A percentile compares a stretch with the other conserved stretches of the same genome.
Evolutionary conservation across 2,113 vertebrate species (phyloP).

Genomic region (Pavo muticus): DNA sequence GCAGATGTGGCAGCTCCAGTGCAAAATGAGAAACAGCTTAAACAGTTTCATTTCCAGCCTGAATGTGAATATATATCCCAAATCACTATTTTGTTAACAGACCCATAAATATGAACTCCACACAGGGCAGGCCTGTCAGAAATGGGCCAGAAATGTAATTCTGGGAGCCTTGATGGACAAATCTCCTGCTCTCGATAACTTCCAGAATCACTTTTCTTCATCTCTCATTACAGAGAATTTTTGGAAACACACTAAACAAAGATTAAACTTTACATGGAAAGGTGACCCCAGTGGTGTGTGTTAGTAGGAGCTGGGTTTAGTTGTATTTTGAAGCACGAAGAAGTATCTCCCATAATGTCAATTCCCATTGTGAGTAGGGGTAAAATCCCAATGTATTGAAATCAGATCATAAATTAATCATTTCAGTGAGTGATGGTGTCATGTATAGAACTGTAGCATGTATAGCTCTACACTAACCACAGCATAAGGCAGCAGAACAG

Average conservation of each 20-base stretch:
- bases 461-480: background rate
- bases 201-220: background rate
- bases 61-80: slow-evolving; percentile 20
- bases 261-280: background rate
- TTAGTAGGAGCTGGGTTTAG: background rate
- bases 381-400: background rate
- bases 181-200: background rate
- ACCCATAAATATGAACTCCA: slow-evolving; percentile 44
- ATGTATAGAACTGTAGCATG: background rate
- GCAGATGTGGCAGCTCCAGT: slow-evolving; percentile 57
- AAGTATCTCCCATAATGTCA: background rate
- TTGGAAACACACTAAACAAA: background rate
- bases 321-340: background rate
- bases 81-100: slow-evolving; percentile 38
- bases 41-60: slow-evolving; percentile 29
- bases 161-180: background rate
- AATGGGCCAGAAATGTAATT: background rate
- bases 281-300: background rate
- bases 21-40: slow-evolving; percentile 39
- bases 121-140: background rate
- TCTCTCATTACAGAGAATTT: background rate
- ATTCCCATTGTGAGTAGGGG: background rate
- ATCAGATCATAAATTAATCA: fast-evolving
- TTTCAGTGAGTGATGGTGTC: background rate
- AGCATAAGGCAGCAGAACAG: background rate